Conservation (phyloP, 2,113 vertebrate genomes). For the Crotalus helleri region DNA sequence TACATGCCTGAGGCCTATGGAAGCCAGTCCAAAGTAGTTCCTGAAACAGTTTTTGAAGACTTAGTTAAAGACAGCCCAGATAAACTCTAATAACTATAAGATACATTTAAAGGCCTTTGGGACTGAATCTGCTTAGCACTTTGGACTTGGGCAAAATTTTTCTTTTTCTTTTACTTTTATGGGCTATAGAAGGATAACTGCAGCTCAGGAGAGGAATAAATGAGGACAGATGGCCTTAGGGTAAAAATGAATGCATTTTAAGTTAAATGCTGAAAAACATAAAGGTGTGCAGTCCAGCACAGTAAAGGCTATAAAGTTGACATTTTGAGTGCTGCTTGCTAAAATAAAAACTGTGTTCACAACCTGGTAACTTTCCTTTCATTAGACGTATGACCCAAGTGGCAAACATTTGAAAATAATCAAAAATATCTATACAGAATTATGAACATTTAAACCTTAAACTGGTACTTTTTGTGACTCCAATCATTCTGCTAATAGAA, state of each 20-base stretch:
- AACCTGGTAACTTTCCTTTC: background rate
- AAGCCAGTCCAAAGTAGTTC: background rate
- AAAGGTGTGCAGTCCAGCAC: background rate
- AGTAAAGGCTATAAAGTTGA: background rate
- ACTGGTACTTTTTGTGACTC: background rate
- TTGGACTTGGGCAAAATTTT: background rate
- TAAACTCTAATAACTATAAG: background rate
- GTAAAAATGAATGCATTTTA: background rate
- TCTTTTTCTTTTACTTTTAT: background rate
- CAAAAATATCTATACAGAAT: background rate
- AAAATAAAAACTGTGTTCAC: background rate
- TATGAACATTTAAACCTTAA: background rate
- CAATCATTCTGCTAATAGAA: background rate
- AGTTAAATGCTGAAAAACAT: background rate
- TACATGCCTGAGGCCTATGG: background rate
- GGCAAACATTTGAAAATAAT: background rate
- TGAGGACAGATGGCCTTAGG: background rate
- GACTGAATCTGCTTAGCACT: background rate
- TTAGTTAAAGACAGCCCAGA: background rate
- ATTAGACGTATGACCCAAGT: background rate
- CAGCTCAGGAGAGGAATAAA: background rate
- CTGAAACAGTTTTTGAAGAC: background rate
- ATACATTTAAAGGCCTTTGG: background rate
- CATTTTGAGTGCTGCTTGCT: background rate
- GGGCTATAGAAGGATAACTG: background rate